Percentiles rank a stretch among this genome's conserved stretches.
phyloP scores from a whole-genome alignment of 2,113 vertebrate species.

The Cepphus grylle region DNA sequence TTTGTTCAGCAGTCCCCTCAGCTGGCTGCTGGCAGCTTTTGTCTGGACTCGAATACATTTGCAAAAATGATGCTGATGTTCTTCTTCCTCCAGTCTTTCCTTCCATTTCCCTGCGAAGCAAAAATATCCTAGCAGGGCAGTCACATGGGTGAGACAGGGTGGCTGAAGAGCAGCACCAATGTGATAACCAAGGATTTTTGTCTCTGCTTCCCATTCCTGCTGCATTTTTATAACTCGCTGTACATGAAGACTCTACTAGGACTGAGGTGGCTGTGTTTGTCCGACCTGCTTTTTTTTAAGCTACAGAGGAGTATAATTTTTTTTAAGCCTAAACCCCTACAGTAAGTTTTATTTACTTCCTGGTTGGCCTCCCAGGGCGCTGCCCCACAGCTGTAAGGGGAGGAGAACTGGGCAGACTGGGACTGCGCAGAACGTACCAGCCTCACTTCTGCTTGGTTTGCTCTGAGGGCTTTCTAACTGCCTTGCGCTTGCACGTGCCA shows the following conservation, averaged over 20 bases:
- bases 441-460: neutral
- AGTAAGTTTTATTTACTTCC: neutral
- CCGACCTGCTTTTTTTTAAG: neutral
- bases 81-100: constrained; percentile 7
- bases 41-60: constrained; percentile 1
- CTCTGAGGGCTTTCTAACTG: neutral
- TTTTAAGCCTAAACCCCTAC: neutral
- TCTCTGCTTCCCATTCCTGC: neutral
- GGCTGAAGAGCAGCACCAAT: neutral
- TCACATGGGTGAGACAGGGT: neutral
- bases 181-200: neutral
- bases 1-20: neutral
- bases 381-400: neutral
- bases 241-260: neutral
- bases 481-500: neutral
- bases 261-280: neutral
- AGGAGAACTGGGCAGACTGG: neutral
- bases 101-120: constrained; percentile 15
- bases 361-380: neutral
- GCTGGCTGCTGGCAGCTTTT: constrained; percentile 42
- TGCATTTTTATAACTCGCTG: constrained; percentile 26
- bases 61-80: constrained; percentile 17
- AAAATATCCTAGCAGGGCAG: neutral
- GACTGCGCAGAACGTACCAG: neutral
- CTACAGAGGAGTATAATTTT: neutral